phyloP scores from a whole-genome alignment of 2,888 invertebrate species.

The Malthinus seriepunctatus region DNA sequence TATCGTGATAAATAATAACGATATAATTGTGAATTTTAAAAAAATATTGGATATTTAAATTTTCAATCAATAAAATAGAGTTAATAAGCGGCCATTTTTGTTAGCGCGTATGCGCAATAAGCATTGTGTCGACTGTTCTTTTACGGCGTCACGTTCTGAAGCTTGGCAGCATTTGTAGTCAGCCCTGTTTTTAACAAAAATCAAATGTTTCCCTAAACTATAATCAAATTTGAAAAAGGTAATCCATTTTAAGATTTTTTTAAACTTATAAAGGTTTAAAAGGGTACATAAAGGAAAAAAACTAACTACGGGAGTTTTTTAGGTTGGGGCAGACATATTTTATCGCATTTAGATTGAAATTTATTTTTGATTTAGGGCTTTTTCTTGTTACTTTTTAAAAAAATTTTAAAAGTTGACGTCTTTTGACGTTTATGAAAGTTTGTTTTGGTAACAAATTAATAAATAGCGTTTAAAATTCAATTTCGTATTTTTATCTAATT shows the following conservation, averaged over 20 bases:
- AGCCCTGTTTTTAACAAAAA: conserved; percentile 55
- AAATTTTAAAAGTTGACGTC: conserved; percentile 20
- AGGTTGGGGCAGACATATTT: conserved; percentile 34
- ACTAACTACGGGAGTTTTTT: conserved; percentile 9
- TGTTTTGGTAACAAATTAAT: neutral
- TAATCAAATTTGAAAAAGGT: conserved; percentile 26
- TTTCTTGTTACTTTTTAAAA: conserved; percentile 14
- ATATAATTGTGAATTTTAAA: neutral
- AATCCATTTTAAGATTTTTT: conserved; percentile 6
- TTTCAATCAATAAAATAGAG: neutral
- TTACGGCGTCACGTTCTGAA: conserved; percentile 35
- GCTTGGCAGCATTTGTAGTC: conserved; percentile 57
- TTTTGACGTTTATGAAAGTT: neutral
- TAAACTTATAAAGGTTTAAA: neutral
- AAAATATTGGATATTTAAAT: no score
- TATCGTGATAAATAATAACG: no score
- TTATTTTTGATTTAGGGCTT: conserved; percentile 34
- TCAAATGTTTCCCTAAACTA: conserved; percentile 54
- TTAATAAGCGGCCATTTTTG: conserved; percentile 16
- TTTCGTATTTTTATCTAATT: neutral
- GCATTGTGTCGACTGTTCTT: conserved; percentile 6
- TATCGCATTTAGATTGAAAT: conserved; percentile 23
- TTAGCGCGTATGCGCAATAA: conserved; percentile 15
- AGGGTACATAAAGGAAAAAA: conserved; percentile 1
- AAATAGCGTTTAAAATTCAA: neutral